Evolutionary conservation across 2,888 invertebrate genomes (phyloP).

Genomic region (Anthrax anthrax): DNA sequence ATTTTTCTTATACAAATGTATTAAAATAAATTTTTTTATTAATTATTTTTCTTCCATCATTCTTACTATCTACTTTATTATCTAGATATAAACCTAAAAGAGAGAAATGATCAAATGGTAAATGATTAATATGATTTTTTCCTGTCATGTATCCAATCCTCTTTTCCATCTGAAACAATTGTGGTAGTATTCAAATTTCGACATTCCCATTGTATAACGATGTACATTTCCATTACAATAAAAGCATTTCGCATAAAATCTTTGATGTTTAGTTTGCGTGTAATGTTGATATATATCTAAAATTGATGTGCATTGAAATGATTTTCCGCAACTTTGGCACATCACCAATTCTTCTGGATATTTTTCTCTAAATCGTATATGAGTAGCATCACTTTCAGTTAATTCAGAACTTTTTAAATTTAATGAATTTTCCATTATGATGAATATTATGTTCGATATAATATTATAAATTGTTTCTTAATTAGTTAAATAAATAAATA

Average conservation of each 20-base stretch:
- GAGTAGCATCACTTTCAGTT: conserved; percentile 28
- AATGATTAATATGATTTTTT: no score
- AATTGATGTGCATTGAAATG: conserved; percentile 18
- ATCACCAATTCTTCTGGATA: conserved; percentile 16
- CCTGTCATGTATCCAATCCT: conserved; percentile 15
- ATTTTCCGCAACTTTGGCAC: conserved; percentile 22
- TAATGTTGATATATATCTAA: conserved; percentile 26
- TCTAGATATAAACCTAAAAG: no score
- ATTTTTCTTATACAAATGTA: no score
- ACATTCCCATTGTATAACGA: conserved; percentile 16
- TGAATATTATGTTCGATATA: no score
- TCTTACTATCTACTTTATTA: no score
- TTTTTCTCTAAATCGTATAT: conserved; percentile 22
- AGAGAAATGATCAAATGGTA: no score
- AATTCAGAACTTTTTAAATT: conserved; percentile 10
- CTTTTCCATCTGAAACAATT: conserved; percentile 19
- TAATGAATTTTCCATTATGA: no score
- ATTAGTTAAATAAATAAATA: no score
- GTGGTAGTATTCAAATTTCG: neutral
- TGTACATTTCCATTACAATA: conserved; percentile 27
- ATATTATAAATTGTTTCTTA: no score
- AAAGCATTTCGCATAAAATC: conserved; percentile 18
- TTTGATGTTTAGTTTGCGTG: conserved; percentile 17
- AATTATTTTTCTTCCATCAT: no score
- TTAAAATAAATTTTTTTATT: no score